Percentiles rank a stretch among this genome's conserved stretches.
Evolutionary conservation across 2,797 vertebrate species (phyloP).

Genomic region (Acomys russatus): DNA sequence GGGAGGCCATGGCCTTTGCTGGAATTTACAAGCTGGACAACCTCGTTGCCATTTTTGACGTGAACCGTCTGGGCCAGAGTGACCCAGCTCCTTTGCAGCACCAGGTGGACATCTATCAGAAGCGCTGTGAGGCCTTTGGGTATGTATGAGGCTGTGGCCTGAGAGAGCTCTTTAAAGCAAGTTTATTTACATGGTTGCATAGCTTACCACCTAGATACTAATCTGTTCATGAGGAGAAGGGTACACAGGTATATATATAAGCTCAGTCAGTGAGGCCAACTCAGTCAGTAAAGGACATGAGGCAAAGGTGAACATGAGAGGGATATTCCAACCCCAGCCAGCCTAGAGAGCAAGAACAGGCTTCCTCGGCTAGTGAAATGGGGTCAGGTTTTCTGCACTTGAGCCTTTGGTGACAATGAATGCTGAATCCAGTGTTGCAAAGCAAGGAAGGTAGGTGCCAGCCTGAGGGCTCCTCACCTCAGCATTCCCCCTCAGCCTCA

Average conservation of each 20-base stretch:
- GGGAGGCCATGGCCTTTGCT: constrained; percentile 99
- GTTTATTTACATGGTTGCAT: too few species aligned
- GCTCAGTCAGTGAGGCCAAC: not conserved
- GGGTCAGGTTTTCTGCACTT: not conserved
- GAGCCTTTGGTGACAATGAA: not conserved
- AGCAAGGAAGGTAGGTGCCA: not conserved
- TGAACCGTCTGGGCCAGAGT: constrained; percentile 97
- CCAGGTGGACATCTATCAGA: constrained; percentile 96
- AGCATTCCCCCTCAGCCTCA: too few species aligned
- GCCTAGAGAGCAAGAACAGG: not conserved
- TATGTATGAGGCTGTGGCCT: constrained; percentile 77
- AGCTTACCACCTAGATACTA: not conserved
- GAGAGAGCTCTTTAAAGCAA: not conserved
- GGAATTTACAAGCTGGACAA: constrained; percentile 97
- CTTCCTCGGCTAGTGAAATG: not conserved
- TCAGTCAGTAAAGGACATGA: not conserved
- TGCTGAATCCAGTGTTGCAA: not conserved
- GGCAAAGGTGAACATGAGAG: not conserved
- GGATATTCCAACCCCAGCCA: not conserved
- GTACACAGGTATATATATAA: too few species aligned
- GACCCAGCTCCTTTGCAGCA: constrained; percentile 97
- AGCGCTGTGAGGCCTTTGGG: constrained; percentile 97
- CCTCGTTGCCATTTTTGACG: constrained; percentile 96
- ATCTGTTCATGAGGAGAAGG: not conserved
- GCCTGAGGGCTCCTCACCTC: not conserved